Evolutionary conservation across 1,140 invertebrate species (phyloP).

Genomic region (Bombus waltoni): DNA sequence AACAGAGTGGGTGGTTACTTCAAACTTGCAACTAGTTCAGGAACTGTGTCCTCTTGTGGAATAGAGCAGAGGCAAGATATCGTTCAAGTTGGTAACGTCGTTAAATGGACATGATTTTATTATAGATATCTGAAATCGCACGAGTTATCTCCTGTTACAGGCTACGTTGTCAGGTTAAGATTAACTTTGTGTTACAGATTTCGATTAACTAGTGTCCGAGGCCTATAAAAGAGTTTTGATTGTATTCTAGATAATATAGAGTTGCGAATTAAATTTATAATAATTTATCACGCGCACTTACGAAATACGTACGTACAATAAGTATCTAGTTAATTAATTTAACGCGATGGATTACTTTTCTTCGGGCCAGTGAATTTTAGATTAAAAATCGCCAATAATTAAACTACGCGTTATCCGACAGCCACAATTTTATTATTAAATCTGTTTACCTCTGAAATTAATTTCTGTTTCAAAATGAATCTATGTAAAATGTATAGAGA

Average conservation of each 20-base stretch:
- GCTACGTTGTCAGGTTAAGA: neutral
- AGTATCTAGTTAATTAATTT: neutral
- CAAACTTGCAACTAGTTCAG: neutral
- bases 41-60: neutral
- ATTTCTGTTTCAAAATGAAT: neutral
- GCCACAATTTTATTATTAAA: neutral
- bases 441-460: neutral
- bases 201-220: neutral
- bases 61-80: slow-evolving; percentile 2
- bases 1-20: slow-evolving; percentile 14
- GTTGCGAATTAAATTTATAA: neutral
- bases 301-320: too few species aligned
- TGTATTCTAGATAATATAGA: too few species aligned
- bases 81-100: neutral
- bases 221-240: neutral
- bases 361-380: neutral
- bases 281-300: neutral
- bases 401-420: neutral
- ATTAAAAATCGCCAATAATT: neutral
- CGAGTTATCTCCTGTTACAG: neutral
- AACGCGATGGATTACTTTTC: neutral
- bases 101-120: slow-evolving; percentile 21
- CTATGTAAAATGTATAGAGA: neutral
- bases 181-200: neutral
- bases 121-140: neutral